Evolutionary conservation across 2,797 vertebrate species (phyloP).

Genomic region (Avahi laniger): DNA sequence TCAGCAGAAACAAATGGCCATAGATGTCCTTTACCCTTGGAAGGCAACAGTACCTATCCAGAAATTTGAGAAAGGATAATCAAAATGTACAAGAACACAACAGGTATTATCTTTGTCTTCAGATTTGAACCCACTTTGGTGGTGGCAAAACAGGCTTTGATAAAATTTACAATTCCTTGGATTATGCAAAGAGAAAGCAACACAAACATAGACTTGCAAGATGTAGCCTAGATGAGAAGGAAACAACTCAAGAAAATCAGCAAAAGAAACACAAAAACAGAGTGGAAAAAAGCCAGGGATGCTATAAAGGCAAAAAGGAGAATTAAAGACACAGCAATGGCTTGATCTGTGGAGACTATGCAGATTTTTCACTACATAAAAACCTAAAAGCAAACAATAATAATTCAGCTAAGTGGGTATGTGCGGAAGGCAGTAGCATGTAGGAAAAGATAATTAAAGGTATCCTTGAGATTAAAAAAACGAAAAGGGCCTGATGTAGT

Average conservation of each 20-base stretch:
- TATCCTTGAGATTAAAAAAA: background rate
- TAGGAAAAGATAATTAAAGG: background rate
- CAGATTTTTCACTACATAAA: slow-evolving; percentile 13
- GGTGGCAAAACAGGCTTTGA: background rate
- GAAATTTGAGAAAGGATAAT: slow-evolving; percentile 33
- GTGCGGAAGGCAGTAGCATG: background rate
- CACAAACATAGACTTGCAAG: background rate
- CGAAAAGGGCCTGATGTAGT: background rate
- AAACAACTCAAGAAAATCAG: background rate
- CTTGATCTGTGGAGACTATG: background rate
- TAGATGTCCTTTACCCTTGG: background rate
- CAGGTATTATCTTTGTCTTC: background rate
- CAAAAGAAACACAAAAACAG: background rate
- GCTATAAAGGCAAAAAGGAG: slow-evolving; percentile 89
- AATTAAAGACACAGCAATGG: background rate
- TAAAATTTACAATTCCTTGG: background rate
- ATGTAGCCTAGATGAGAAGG: slow-evolving; percentile 68
- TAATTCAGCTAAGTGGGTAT: background rate
- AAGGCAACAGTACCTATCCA: background rate
- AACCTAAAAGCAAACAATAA: background rate
- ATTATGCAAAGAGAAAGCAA: slow-evolving; percentile 17
- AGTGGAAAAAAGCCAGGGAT: slow-evolving; percentile 85
- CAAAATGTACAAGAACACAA: background rate
- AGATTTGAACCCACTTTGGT: background rate
- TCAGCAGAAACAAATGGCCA: background rate